Percentiles rank a stretch among this genome's conserved stretches.
Conservation (phyloP, 23 tunicate genomes). For the Diplosoma virens region DNA sequence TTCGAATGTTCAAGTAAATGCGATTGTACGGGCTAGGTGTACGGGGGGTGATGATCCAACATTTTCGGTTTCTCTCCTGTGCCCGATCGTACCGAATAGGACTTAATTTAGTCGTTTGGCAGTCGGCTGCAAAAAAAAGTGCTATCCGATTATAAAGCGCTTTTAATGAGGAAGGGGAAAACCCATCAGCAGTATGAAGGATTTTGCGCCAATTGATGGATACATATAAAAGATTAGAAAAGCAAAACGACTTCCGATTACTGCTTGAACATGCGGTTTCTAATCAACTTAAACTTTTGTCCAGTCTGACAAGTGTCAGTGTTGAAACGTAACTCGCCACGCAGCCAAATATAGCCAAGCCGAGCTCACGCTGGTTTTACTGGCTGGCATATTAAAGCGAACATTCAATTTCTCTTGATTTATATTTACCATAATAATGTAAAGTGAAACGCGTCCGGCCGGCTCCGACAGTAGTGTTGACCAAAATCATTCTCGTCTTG, state of each 20-base stretch:
- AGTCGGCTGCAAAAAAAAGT: not conserved
- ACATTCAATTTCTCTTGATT: not conserved
- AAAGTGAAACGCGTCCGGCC: not conserved
- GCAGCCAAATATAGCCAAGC: too few relatives aligned
- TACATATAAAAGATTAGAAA: not conserved
- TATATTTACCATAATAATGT: slow-evolving; percentile 6
- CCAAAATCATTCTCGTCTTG: not conserved
- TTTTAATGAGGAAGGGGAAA: too few relatives aligned
- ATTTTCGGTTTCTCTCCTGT: not conserved
- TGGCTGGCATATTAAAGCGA: not conserved
- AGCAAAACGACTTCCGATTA: not conserved
- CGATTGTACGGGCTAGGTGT: not conserved
- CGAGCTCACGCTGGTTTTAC: not conserved
- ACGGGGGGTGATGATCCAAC: not conserved
- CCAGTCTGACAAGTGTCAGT: too few relatives aligned
- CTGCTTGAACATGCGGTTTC: not conserved
- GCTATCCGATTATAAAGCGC: too few relatives aligned
- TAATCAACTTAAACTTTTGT: not conserved
- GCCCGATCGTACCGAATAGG: not conserved
- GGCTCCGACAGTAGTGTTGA: not conserved
- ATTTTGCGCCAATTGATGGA: too few relatives aligned
- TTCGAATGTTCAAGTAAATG: not conserved
- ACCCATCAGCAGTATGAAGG: too few relatives aligned
- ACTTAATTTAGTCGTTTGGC: not conserved
- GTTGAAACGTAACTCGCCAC: too few relatives aligned